Percentiles rank a stretch among this genome's conserved stretches.
Evolutionary conservation across 2,888 invertebrate genomes (phyloP).

Genomic region (Chironomus tentans): DNA sequence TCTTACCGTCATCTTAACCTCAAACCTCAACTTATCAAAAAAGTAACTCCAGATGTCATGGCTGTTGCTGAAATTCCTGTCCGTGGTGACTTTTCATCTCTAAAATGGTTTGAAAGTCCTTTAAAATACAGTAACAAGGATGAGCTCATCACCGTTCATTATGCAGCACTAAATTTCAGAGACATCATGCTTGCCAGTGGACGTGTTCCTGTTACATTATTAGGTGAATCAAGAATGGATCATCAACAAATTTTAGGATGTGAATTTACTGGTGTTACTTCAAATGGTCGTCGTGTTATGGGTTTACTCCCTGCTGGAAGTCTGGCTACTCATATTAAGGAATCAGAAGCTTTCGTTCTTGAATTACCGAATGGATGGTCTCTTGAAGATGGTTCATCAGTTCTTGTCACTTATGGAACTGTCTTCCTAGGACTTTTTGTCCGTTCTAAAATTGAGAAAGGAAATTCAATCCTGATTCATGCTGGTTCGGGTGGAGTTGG

Average conservation of each 20-base stretch:
- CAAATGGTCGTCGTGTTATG: conserved; percentile 55
- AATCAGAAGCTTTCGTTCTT: conserved; percentile 56
- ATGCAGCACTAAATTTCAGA: conserved; percentile 81
- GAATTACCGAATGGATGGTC: conserved; percentile 55
- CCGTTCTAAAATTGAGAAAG: conserved; percentile 38
- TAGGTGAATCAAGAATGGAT: conserved; percentile 54
- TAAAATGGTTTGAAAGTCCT: conserved; percentile 74
- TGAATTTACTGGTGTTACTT: conserved; percentile 53
- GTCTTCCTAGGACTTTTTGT: conserved; percentile 42
- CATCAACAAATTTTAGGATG: conserved; percentile 61
- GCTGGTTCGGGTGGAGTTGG: conserved; percentile 55
- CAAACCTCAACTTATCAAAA: conserved; percentile 40
- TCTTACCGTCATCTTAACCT: conserved; percentile 73
- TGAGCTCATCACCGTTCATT: conserved; percentile 49
- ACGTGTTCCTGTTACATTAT: conserved; percentile 72
- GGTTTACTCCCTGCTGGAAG: conserved; percentile 48
- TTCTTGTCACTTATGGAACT: conserved; percentile 62
- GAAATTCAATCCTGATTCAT: conserved; percentile 39
- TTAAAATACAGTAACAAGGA: conserved; percentile 34
- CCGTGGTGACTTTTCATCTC: conserved; percentile 76
- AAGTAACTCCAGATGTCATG: conserved; percentile 48
- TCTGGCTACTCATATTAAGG: conserved; percentile 49
- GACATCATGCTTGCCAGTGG: conserved; percentile 93
- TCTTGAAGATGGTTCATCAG: conserved; percentile 58
- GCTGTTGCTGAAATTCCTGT: conserved; percentile 69